Conservation (phyloP, 1,140 invertebrate genomes). For the Trichomalopsis sarcophagae region DNA sequence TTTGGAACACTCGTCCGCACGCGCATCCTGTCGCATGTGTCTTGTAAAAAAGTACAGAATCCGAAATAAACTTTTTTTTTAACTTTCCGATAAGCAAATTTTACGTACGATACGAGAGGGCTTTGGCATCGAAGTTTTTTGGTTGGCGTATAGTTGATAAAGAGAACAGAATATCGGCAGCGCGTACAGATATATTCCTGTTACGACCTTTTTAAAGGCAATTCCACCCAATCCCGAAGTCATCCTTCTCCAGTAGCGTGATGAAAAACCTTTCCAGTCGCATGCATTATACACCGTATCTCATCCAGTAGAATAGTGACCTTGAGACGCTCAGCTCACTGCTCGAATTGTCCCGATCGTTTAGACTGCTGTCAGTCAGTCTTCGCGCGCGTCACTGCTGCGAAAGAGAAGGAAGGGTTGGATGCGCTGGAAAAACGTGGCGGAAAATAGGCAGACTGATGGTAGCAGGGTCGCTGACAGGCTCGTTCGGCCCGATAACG, state of each 20-base stretch:
- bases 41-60: neutral
- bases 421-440: neutral
- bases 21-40: neutral
- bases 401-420: neutral
- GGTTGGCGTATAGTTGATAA: too few species aligned
- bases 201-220: neutral
- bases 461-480: neutral
- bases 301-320: neutral
- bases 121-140: too few species aligned
- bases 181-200: too few species aligned
- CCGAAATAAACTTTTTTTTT: neutral
- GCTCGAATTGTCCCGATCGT: neutral
- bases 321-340: neutral
- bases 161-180: too few species aligned
- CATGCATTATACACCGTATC: neutral
- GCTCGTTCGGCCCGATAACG: slow-evolving; percentile 21
- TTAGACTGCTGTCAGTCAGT: slow-evolving; percentile 15
- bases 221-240: neutral
- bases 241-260: neutral
- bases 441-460: slow-evolving; percentile 33
- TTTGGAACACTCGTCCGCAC: neutral
- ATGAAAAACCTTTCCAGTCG: neutral
- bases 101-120: too few species aligned
- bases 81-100: too few species aligned
- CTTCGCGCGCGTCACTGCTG: neutral